Percentiles rank a stretch among this genome's conserved stretches.
phyloP scores from a whole-genome alignment of 2,113 vertebrate genomes.

The Gadus chalcogrammus region DNA sequence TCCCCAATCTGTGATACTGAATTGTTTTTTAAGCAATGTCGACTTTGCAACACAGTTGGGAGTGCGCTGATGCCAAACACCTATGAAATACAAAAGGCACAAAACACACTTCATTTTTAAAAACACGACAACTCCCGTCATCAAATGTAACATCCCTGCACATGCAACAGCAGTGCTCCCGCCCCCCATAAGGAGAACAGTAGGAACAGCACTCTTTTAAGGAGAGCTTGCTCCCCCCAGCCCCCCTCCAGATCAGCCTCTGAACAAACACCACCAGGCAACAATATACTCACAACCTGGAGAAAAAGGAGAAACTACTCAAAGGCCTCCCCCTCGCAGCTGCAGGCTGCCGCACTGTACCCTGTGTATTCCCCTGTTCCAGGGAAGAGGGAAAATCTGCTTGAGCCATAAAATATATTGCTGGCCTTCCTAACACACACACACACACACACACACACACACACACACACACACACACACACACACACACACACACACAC shows the following conservation, averaged over 20 bases:
- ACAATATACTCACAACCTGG: background rate
- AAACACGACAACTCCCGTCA: background rate
- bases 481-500: no score
- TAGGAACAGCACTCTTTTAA: no score
- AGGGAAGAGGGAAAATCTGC: conserved; percentile 21
- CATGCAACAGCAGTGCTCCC: no score
- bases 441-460: no score
- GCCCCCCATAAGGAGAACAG: no score
- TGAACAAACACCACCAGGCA: no score
- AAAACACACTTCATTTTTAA: background rate
- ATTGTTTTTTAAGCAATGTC: no score
- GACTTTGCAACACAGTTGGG: background rate
- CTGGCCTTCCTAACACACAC: conserved; percentile 6
- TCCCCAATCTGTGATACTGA: no score
- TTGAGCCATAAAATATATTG: conserved; percentile 47
- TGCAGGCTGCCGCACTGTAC: background rate
- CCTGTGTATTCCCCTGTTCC: conserved; percentile 24
- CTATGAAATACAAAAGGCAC: background rate
- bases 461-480: no score
- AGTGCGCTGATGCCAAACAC: background rate
- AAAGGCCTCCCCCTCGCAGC: background rate
- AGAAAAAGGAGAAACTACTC: background rate
- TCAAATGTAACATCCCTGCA: no score
- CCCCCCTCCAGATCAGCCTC: no score
- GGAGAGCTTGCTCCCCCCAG: no score